Percentiles rank a stretch among this genome's conserved stretches.
Evolutionary conservation across 2,888 invertebrate species (phyloP).

Genomic region (Agrochola macilenta): DNA sequence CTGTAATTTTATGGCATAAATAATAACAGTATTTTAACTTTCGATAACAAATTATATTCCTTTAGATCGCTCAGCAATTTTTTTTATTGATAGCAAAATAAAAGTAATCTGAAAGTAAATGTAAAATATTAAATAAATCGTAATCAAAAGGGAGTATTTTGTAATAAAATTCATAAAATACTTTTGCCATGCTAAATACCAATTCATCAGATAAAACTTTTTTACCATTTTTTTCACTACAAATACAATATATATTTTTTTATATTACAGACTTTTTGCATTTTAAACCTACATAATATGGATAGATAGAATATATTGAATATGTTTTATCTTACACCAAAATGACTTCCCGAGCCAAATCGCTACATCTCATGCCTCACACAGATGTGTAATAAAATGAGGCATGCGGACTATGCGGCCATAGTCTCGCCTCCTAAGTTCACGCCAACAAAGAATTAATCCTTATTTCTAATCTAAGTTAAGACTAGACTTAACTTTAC

Average conservation of each 20-base stretch:
- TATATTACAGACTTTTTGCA: neutral
- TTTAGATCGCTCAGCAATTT: too few relatives aligned
- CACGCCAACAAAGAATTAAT: constrained; percentile 72
- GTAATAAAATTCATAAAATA: too few relatives aligned
- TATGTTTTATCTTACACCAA: neutral
- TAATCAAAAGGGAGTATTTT: neutral
- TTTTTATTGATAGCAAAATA: too few relatives aligned
- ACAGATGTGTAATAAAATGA: constrained; percentile 79
- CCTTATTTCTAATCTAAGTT: constrained; percentile 64
- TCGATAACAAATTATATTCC: too few relatives aligned
- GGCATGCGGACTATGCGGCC: constrained; percentile 82
- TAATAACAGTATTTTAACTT: too few relatives aligned
- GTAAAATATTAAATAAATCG: neutral
- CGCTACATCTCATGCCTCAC: constrained; percentile 61
- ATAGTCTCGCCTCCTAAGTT: constrained; percentile 73
- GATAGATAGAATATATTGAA: neutral
- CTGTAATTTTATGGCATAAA: neutral
- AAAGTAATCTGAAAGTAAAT: too few relatives aligned
- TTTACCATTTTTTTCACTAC: neutral
- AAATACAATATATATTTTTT: neutral
- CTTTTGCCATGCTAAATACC: neutral
- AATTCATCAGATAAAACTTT: neutral
- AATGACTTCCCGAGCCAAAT: neutral
- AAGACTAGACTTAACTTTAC: constrained; percentile 42
- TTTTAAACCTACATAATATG: neutral